A percentile compares a stretch with the other conserved stretches of the same genome.
phyloP scores from a whole-genome alignment of 2,888 invertebrate species.

The Actias luna region DNA sequence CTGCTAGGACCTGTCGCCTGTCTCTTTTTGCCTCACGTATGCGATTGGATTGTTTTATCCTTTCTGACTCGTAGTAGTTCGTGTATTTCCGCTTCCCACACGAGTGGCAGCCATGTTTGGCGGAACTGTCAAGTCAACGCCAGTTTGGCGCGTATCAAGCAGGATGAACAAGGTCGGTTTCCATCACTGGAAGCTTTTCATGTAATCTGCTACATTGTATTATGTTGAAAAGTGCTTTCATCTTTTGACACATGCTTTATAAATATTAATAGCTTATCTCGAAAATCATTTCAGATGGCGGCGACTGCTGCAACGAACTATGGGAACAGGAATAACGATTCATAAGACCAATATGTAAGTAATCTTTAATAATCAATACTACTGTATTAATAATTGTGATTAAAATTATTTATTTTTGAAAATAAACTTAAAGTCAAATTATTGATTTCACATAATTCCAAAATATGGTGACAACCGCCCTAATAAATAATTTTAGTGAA shows the following conservation, averaged over 20 bases:
- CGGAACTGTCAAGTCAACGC: constrained; percentile 78
- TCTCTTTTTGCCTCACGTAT: constrained; percentile 68
- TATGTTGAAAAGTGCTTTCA: constrained; percentile 27
- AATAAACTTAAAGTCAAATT: not conserved
- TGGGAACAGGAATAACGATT: not conserved
- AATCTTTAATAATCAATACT: constrained; percentile 8
- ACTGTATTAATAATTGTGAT: not conserved
- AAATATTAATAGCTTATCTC: constrained; percentile 35
- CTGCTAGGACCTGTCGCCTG: constrained; percentile 68
- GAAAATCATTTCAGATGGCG: constrained; percentile 49
- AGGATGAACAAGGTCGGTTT: constrained; percentile 70
- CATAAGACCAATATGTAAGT: constrained; percentile 14
- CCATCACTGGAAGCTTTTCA: constrained; percentile 49
- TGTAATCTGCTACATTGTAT: constrained; percentile 35
- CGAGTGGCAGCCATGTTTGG: constrained; percentile 79
- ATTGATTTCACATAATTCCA: not conserved
- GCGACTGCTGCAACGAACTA: constrained; percentile 7
- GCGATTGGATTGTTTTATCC: constrained; percentile 65
- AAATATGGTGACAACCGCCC: not conserved
- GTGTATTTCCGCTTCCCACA: constrained; percentile 80
- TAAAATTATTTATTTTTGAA: not conserved
- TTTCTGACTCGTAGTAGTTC: constrained; percentile 75
- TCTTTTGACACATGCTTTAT: constrained; percentile 25
- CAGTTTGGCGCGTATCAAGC: constrained; percentile 78
- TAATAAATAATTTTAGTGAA: not conserved